Conservation (phyloP, 2,888 invertebrate genomes). For the Conistra vaccinii region DNA sequence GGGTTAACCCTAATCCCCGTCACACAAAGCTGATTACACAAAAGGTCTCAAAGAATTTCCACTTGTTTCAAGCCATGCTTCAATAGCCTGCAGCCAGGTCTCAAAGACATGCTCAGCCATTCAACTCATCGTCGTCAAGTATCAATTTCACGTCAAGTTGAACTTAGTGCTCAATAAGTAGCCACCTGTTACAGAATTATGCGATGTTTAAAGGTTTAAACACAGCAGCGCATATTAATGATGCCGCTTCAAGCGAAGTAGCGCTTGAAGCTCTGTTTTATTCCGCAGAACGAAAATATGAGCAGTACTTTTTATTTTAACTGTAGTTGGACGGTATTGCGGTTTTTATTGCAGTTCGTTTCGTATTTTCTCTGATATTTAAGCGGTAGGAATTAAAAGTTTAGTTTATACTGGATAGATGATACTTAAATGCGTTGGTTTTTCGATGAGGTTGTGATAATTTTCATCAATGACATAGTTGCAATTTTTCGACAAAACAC, state of each 20-base stretch:
- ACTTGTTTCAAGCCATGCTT: slow-evolving; percentile 22
- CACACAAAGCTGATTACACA: slow-evolving; percentile 14
- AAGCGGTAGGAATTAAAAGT: not conserved
- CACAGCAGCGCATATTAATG: slow-evolving; percentile 55
- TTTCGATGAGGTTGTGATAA: not conserved
- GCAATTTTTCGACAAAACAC: not conserved
- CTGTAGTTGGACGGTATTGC: slow-evolving; percentile 28
- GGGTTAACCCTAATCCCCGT: not conserved
- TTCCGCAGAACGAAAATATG: slow-evolving; percentile 44
- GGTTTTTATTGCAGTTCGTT: slow-evolving; percentile 39
- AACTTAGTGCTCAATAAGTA: slow-evolving; percentile 56
- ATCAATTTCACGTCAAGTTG: slow-evolving; percentile 53
- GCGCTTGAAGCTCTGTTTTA: slow-evolving; percentile 46
- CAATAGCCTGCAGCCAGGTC: slow-evolving; percentile 3
- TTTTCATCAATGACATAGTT: not conserved
- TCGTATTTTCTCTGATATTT: slow-evolving; percentile 16
- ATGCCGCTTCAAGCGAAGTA: slow-evolving; percentile 43
- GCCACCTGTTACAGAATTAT: slow-evolving; percentile 60
- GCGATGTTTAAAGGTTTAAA: slow-evolving; percentile 45
- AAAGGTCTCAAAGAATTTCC: not conserved
- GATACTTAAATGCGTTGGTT: not conserved
- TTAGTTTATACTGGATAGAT: not conserved
- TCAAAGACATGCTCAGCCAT: slow-evolving; percentile 18
- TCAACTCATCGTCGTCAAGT: slow-evolving; percentile 45
- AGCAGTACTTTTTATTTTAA: slow-evolving; percentile 41